Base-by-base conservation (phyloP, 2,797 vertebrate species). In the Schizopygopsis pylzovi region DNA sequence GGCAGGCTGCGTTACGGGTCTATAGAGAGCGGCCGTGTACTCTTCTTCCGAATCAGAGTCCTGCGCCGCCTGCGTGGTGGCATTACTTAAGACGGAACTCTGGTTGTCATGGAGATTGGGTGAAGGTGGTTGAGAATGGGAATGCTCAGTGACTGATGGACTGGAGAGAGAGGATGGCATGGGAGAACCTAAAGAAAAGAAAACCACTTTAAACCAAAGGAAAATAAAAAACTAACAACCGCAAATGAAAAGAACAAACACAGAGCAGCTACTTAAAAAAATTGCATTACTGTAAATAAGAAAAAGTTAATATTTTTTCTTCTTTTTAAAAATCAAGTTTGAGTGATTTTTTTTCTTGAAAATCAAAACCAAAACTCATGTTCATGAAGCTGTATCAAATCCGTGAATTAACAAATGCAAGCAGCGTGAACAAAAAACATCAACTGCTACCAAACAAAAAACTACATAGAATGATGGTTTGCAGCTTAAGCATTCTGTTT, bases 91-190 rank as follows among this genome's bases (percentile, higher is more conserved):
- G 93, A 96, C 94, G 95, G 94, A 94, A 85, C 92, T 94, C 94
- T 95, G 95, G 94, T 95, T 97, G 94, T 96, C 96, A 96, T 95
- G 95, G 93, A 95, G 94, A 95, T 92, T 92, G 89, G 95, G 94
- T 93, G 94, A 95, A 93, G 94, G 91, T 94, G 93, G 92, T 94
- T 92, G 95, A 92, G 93, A 95, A 94, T 92, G 89, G 92, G 92
- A 90, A 89, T 92, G 91, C 82, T 91, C 89, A 84, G 93, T 94
- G 94, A 95, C 93, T 90, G 95, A 96, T 94, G 95, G 93, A 92
- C 94, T 95, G 95, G 95, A 95, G 93, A 92, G 95, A 92, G 95
- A 95, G 90, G 95, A 94, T 95, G 95, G 95, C 93, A 94, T 92
- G 92, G 94, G 93, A 96, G 93, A 92, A 96, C 95, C 91, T 93